phyloP scores from a whole-genome alignment of 2,113 vertebrate genomes.

The Percopsis transmontana region DNA sequence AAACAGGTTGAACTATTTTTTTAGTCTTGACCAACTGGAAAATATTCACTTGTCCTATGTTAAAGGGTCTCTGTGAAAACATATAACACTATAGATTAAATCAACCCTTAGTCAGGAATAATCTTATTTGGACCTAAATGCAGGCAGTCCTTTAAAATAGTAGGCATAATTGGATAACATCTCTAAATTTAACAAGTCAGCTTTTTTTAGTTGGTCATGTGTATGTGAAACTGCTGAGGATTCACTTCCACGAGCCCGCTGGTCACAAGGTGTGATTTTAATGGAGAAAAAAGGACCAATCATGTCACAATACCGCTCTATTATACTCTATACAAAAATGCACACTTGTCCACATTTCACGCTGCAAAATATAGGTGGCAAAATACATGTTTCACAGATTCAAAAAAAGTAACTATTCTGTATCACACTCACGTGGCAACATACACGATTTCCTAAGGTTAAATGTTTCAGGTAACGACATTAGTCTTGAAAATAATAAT shows the following conservation, averaged over 20 bases:
- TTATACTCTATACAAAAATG: too few species aligned
- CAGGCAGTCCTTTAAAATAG: conserved; percentile 7
- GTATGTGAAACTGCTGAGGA: conserved; percentile 62
- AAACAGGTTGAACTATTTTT: neutral
- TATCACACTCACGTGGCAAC: too few species aligned
- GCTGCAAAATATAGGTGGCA: too few species aligned
- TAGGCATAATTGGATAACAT: conserved; percentile 39
- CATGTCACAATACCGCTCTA: neutral
- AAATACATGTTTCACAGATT: too few species aligned
- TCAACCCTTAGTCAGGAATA: neutral
- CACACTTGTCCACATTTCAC: too few species aligned
- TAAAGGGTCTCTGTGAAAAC: conserved; percentile 25
- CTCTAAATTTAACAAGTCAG: conserved; percentile 74
- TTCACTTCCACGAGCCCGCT: conserved; percentile 38
- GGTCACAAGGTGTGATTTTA: conserved; percentile 15
- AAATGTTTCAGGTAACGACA: neutral
- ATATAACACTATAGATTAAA: conserved; percentile 2
- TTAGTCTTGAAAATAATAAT: neutral
- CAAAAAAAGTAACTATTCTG: too few species aligned
- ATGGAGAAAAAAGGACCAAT: neutral
- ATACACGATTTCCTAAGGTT: neutral
- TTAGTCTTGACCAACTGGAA: neutral
- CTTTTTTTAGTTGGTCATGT: conserved; percentile 59
- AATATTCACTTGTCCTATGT: neutral
- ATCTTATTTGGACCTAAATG: conserved; percentile 27